Evolutionary conservation across 1,140 invertebrate genomes (phyloP), one percentile per base, ranked within the genome.

Genomic region (Leptinotarsa lineolata): DNA sequence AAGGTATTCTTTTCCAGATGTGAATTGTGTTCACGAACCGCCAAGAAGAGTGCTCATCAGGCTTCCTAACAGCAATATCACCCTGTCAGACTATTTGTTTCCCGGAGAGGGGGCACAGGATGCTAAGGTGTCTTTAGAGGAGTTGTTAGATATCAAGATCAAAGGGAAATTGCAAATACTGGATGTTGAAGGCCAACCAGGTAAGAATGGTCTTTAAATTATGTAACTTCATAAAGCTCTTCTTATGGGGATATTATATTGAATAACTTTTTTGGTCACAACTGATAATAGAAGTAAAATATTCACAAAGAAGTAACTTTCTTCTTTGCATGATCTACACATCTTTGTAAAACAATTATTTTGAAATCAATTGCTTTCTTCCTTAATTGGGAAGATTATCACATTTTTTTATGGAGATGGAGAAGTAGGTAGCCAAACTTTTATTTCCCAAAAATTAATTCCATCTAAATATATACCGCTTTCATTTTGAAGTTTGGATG

Each of bases 1-100:
- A 8, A 39, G 30, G 30, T 8, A 39, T 39, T 39, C 5, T 16
- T 79, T 81, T 86, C 67, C 72, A 90, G 90, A 88, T 83, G 89
- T 90, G 82, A 85, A 91, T 83, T 91, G 91, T 82, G 79, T 94
- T 78, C 90, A 95, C 81, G 93, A 95, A 82, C 92, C 93, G 22
- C 94, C 94, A 4, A 86, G 93, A 60, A 85, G 94, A 77, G 92
- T 95, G 3, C 86, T 94, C 68, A 90, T 93, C 6, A 87, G 89
- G 24, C 81, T 93, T 11, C 89, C 90, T 39, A 86, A 88, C 24
- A 90, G 88, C 44, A 86, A 88, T 73, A 83, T 95, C 21, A 90
- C 90, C 21, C 86, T 95, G 8, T 94, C 92, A 68, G 93, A 95
- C 84, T 96, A 96, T 84, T 84, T 94, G 58, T 95, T 95, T 81